Evolutionary conservation across 2,113 vertebrate species (phyloP).

Genomic region (Cheilinus undulatus): DNA sequence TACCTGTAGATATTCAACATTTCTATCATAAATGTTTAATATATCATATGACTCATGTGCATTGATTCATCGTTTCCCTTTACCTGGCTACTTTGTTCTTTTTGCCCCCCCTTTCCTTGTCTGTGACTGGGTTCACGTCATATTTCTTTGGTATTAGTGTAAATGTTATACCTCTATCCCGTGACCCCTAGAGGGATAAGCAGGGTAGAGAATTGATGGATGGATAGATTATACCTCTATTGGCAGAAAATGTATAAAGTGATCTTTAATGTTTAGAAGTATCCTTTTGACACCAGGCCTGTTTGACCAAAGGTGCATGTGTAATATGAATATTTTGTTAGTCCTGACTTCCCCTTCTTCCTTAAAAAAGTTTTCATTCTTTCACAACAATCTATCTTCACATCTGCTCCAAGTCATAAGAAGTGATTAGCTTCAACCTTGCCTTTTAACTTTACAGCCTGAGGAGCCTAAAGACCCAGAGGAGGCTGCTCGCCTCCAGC

Average conservation of each 20-base stretch:
- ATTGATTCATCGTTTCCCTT: neutral
- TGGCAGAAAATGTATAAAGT: neutral
- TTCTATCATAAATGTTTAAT: neutral
- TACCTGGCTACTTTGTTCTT: neutral
- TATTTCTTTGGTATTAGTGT: neutral
- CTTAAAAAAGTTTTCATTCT: neutral
- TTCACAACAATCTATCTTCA: neutral
- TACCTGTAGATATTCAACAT: neutral
- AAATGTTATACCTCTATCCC: too few species aligned
- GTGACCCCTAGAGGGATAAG: too few species aligned
- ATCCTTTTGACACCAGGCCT: neutral
- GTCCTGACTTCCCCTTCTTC: neutral
- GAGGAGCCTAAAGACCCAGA: conserved; percentile 86
- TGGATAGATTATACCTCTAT: too few species aligned
- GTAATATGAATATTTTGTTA: neutral
- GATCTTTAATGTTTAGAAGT: neutral
- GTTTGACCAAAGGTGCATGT: neutral
- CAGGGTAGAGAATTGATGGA: too few species aligned
- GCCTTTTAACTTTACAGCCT: conserved; percentile 55
- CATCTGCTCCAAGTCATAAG: neutral
- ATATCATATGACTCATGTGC: neutral
- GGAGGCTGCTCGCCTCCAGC: conserved; percentile 91
- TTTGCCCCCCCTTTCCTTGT: neutral
- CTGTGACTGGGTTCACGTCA: neutral
- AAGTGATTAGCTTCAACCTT: neutral